Evolutionary conservation across 1,140 invertebrate genomes (phyloP), one percentile per base, ranked within the genome.

Genomic region (Bursaphelenchus mucronatus): DNA sequence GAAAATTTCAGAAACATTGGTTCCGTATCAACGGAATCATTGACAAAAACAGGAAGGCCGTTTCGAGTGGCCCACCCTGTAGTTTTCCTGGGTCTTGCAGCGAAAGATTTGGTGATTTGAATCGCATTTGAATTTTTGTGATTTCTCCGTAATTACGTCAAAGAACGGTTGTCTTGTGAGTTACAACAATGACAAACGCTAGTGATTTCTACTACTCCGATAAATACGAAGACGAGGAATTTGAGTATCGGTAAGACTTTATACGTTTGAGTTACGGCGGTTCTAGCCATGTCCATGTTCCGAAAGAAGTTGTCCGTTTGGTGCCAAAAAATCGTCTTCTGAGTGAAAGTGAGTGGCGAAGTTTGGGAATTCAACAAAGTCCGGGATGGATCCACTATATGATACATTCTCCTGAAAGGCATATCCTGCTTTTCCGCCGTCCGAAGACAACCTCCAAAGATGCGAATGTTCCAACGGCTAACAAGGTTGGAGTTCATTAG

Each of bases 301-400:
- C 93, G 3, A 85, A 86, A 55, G 91, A 94, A 68, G 84, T 95
- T 57, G 90, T 90, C 0, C 89, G 88, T 71, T 82, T 88, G 52
- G 90, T 96, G 9, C 92, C 93, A 8, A 89, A 90, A 78, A 88
- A 88, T 10, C 91, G 94, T 82, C 83, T 95, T 41, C 94, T 97
- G 92, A 89, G 90, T 0, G 93, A 97, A 83, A 88, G 88, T 0
- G 93, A 96, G 84, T 97, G 94, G 93, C 84, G 93, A 64, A 90
- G 91, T 82, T 85, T 97, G 8, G 93, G 92, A 13, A 91, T 97
- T 7, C 91, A 95, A 79, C 93, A 96, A 80, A 63, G 55, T 53
- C 69, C 68, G 39, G 67, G 91, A 43, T 97, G 94, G 94, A 87
- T 92, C 3, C 92, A 96, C 83, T 97, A 94, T 76, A 94, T 96